These are phyloP conservation scores for Strigamia crassipes DNA, from an alignment of 2,888 invertebrate species.

Conservation along the genomic window DNA sequence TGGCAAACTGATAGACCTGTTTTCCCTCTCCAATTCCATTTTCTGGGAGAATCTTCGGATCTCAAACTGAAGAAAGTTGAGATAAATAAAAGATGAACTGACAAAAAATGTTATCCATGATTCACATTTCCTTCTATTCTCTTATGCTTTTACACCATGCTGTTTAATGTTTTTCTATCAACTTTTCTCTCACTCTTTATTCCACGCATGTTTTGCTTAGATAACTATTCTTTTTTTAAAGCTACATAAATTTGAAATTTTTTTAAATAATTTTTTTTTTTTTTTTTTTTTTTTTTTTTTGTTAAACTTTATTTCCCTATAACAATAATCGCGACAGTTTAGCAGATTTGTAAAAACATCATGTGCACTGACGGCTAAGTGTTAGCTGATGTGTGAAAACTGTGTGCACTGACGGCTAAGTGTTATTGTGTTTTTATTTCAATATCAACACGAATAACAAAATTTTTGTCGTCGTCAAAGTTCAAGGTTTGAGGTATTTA, in stretches of 20 bases:
- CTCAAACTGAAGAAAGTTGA: neutral
- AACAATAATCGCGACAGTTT: too few species aligned
- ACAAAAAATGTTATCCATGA: constrained; percentile 12
- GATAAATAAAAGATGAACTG: neutral
- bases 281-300: too few species aligned
- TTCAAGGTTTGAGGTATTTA: too few species aligned
- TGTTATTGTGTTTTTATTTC: too few species aligned
- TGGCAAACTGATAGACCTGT: neutral
- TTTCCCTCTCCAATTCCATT: constrained; percentile 22
- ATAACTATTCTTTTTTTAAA: too few species aligned
- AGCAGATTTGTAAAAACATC: too few species aligned
- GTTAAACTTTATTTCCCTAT: too few species aligned
- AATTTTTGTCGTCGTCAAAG: too few species aligned
- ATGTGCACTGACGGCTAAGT: too few species aligned
- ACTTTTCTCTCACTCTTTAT: neutral
- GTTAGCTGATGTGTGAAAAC: too few species aligned
- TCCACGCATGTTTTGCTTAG: neutral
- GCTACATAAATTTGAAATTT: neutral
- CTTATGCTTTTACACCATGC: neutral
- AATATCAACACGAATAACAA: too few species aligned
- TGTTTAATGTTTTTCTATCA: constrained; percentile 5
- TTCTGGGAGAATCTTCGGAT: neutral
- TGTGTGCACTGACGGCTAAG: too few species aligned
- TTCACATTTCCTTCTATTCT: neutral
- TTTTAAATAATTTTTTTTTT: neutral